Conservation (phyloP, 2,113 vertebrate genomes). For the Eudyptes chrysolophus region DNA sequence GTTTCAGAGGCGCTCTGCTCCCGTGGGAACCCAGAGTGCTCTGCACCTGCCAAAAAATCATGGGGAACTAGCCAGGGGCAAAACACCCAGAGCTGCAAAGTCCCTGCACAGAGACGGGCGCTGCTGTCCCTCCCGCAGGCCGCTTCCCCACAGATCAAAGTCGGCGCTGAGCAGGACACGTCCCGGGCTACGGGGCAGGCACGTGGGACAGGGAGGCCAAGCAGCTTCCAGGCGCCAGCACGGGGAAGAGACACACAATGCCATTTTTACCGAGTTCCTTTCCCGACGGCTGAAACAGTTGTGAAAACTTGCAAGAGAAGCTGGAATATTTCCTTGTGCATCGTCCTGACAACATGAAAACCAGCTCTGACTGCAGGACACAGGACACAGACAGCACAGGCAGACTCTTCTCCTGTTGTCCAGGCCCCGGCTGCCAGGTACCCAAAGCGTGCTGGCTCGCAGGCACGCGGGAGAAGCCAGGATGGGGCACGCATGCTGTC, state of each 20-base stretch:
- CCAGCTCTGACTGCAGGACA: neutral
- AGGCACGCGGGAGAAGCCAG: neutral
- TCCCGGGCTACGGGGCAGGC: accelerated
- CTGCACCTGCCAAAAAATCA: neutral
- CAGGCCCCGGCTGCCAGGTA: neutral
- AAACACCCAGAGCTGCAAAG: too few relatives aligned
- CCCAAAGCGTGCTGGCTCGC: neutral
- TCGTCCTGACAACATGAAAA: neutral
- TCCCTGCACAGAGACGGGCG: accelerated
- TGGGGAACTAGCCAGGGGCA: accelerated
- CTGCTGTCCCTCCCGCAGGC: neutral
- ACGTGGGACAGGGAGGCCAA: neutral
- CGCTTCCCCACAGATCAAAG: accelerated
- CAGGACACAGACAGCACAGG: accelerated
- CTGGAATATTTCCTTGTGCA: neutral
- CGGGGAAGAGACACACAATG: accelerated
- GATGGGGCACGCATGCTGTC: accelerated
- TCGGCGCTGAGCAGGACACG: accelerated
- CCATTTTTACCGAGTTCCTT: neutral
- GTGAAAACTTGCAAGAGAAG: neutral
- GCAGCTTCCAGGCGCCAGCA: neutral
- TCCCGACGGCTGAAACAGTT: accelerated
- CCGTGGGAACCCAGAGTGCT: neutral
- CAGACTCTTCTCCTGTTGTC: neutral
- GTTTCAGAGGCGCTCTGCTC: neutral